Conservation (phyloP, 2,888 invertebrate genomes). For the Loripinus fragilis region DNA sequence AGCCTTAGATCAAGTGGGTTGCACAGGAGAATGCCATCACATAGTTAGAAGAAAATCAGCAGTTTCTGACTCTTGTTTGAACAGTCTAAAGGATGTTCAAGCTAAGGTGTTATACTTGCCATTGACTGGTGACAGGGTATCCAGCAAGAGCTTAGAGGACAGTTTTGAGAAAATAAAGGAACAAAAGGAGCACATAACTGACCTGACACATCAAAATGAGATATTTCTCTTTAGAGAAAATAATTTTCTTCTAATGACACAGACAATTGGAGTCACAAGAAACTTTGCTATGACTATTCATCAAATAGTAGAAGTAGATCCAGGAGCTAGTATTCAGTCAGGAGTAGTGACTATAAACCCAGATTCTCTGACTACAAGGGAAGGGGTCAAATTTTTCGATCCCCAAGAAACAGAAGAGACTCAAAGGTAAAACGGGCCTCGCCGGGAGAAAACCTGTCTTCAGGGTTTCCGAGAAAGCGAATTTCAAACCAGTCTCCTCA, state of each 20-base stretch:
- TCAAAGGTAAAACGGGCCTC: too few species aligned
- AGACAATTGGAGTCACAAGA: too few species aligned
- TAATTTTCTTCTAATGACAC: background rate
- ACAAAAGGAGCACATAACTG: slow-evolving; percentile 40
- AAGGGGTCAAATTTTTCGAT: too few species aligned
- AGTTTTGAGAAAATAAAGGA: slow-evolving; percentile 52
- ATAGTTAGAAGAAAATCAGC: slow-evolving; percentile 40
- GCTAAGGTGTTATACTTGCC: slow-evolving; percentile 38
- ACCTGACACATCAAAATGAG: slow-evolving; percentile 18
- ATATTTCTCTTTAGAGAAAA: background rate
- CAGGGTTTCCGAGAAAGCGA: too few species aligned
- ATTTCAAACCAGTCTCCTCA: too few species aligned
- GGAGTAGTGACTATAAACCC: too few species aligned
- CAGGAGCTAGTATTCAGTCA: too few species aligned
- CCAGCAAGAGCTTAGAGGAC: slow-evolving; percentile 36
- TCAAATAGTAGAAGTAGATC: too few species aligned
- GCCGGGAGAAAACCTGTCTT: too few species aligned
- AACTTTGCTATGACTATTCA: too few species aligned
- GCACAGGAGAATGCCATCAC: slow-evolving; percentile 53
- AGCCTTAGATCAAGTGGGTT: slow-evolving; percentile 43
- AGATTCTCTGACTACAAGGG: too few species aligned
- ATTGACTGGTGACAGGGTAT: slow-evolving; percentile 38
- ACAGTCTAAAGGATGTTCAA: slow-evolving; percentile 34
- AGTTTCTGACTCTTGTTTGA: slow-evolving; percentile 36
- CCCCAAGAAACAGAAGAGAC: too few species aligned